Conservation (phyloP, 2,113 vertebrate genomes). For the Neodon shergylaensis region DNA sequence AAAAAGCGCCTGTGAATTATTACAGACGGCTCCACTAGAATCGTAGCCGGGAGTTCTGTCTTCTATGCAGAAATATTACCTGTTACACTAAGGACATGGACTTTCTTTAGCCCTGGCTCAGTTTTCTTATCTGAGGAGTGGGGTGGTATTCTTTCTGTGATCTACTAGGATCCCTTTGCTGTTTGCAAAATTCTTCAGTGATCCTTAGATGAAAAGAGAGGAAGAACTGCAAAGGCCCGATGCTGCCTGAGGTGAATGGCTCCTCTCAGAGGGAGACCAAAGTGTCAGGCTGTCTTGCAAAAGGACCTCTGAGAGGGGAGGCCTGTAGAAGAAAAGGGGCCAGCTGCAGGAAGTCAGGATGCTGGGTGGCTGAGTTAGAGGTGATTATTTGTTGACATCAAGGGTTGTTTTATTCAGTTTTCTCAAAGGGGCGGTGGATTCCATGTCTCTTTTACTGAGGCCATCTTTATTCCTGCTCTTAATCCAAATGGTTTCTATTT, state of each 20-base stretch:
- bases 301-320: not conserved
- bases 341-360: not conserved
- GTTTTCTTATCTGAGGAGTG: conserved; percentile 6
- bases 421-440: not conserved
- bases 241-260: not conserved
- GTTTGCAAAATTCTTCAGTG: not conserved
- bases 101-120: not conserved
- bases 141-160: not conserved
- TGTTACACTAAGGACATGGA: not conserved
- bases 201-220: conserved; percentile 8
- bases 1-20: conserved; percentile 41
- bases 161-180: not conserved
- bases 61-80: conserved; percentile 15
- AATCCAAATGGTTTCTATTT: not conserved
- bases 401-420: not conserved
- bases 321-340: not conserved
- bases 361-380: not conserved
- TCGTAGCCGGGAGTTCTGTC: not conserved
- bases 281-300: not conserved
- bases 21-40: not conserved
- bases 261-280: not conserved
- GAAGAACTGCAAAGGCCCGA: not conserved
- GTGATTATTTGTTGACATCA: not conserved
- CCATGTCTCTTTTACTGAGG: not conserved
- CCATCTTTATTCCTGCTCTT: conserved; percentile 37